Conservation (phyloP, 2,797 vertebrate genomes). For the Takifugu rubripes region DNA sequence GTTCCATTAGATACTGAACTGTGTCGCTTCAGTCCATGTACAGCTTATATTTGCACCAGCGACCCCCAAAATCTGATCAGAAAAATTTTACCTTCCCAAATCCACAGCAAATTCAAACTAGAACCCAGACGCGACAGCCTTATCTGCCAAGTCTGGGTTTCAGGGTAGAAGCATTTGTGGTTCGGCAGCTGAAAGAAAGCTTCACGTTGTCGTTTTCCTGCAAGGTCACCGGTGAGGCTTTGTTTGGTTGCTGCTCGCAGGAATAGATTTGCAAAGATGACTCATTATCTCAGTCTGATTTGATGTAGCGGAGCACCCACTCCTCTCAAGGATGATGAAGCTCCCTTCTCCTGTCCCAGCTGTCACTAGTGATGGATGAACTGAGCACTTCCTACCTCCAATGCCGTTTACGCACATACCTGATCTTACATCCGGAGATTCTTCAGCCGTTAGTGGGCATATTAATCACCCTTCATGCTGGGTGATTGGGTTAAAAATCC, state of each 20-base stretch:
- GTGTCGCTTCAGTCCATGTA: too few species aligned
- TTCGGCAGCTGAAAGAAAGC: too few species aligned
- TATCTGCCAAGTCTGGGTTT: too few species aligned
- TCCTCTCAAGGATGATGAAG: constrained; percentile 50
- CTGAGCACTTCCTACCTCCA: constrained; percentile 49
- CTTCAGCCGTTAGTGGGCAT: constrained; percentile 58
- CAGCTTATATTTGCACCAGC: too few species aligned
- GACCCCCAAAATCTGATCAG: too few species aligned
- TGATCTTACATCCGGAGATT: constrained; percentile 43
- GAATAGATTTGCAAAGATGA: constrained; percentile 22
- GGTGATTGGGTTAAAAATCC: constrained; percentile 49
- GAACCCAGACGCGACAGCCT: too few species aligned
- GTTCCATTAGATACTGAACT: too few species aligned
- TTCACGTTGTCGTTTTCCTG: background rate
- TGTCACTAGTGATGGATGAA: constrained; percentile 77
- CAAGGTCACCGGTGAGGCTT: background rate
- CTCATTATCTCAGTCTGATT: constrained; percentile 48
- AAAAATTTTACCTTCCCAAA: too few species aligned
- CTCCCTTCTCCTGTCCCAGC: constrained; percentile 50
- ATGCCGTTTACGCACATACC: constrained; percentile 44
- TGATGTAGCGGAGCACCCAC: constrained; percentile 39
- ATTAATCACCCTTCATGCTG: constrained; percentile 67
- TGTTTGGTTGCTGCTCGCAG: constrained; percentile 1
- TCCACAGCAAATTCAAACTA: too few species aligned
- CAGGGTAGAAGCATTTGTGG: too few species aligned